A percentile compares a stretch with the other conserved stretches of the same genome.
phyloP scores from a whole-genome alignment of 2,888 invertebrate species.

The Synergus itoensis region DNA sequence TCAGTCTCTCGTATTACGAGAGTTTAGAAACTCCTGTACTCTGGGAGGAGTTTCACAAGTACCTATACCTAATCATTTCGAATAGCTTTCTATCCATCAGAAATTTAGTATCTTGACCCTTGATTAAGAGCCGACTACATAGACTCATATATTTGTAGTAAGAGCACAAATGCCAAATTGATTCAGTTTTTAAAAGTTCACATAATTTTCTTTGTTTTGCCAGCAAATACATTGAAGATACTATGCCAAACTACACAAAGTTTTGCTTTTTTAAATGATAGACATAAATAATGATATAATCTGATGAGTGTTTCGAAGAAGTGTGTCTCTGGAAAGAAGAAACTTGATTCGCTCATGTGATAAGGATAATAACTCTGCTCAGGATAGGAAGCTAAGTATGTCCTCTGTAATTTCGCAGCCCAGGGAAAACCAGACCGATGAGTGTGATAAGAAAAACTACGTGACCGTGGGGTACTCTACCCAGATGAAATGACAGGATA shows the following conservation, averaged over 20 bases:
- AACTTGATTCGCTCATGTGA: constrained; percentile 2
- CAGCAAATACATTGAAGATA: background rate
- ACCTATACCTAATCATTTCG: constrained; percentile 37
- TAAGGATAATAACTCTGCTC: constrained; percentile 13
- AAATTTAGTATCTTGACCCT: background rate
- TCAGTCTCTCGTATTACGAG: constrained; percentile 50
- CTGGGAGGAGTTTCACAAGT: constrained; percentile 39
- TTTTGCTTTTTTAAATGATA: background rate
- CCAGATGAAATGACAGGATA: constrained; percentile 24
- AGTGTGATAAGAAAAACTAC: constrained; percentile 21
- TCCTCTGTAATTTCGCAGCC: constrained; percentile 26
- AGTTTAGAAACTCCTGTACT: constrained; percentile 52
- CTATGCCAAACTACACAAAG: background rate
- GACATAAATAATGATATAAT: background rate
- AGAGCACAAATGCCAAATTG: background rate
- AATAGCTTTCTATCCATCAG: constrained; percentile 35
- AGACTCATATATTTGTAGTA: background rate
- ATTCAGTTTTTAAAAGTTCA: background rate
- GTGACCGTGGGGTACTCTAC: background rate
- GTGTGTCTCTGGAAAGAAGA: constrained; percentile 3
- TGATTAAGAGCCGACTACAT: background rate
- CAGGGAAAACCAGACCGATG: constrained; percentile 17
- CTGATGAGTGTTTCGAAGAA: background rate
- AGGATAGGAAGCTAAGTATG: constrained; percentile 4
- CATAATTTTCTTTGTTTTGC: background rate